These are phyloP conservation scores for Megaceryle torquata DNA, from an alignment of 2,113 vertebrate genomes.

Conservation along the genomic window DNA sequence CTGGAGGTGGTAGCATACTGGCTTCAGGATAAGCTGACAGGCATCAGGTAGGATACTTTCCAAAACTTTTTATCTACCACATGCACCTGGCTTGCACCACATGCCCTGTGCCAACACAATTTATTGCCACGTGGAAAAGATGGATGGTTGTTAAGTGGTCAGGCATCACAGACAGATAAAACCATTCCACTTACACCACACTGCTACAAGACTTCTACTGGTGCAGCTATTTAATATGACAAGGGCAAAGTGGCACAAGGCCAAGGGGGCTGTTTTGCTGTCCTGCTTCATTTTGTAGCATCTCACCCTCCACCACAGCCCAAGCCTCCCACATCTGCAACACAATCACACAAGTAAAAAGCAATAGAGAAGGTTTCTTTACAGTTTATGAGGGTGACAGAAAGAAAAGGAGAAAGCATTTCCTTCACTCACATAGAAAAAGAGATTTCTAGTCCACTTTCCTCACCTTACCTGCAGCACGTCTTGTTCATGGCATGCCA, in stretches of 20 bases:
- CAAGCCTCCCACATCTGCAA: neutral
- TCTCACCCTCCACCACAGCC: neutral
- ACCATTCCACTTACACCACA: neutral
- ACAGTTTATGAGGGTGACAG: neutral
- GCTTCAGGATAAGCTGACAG: neutral
- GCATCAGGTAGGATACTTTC: neutral
- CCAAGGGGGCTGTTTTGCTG: neutral
- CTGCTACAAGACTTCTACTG: neutral
- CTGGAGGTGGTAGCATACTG: neutral
- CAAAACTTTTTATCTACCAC: neutral
- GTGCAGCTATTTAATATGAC: neutral
- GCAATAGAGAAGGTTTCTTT: neutral
- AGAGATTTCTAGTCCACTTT: neutral
- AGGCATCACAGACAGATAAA: neutral
- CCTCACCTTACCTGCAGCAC: neutral
- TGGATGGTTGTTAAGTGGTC: neutral
- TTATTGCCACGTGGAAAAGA: neutral
- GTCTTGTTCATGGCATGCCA: neutral
- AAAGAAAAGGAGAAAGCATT: neutral
- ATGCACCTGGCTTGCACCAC: fast-evolving
- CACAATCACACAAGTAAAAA: neutral
- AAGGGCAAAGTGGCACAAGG: neutral
- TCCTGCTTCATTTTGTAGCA: neutral
- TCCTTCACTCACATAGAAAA: neutral
- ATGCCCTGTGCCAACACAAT: neutral